Conservation (phyloP, 1,140 invertebrate species). For the Aphelenchoides fujianensis region DNA sequence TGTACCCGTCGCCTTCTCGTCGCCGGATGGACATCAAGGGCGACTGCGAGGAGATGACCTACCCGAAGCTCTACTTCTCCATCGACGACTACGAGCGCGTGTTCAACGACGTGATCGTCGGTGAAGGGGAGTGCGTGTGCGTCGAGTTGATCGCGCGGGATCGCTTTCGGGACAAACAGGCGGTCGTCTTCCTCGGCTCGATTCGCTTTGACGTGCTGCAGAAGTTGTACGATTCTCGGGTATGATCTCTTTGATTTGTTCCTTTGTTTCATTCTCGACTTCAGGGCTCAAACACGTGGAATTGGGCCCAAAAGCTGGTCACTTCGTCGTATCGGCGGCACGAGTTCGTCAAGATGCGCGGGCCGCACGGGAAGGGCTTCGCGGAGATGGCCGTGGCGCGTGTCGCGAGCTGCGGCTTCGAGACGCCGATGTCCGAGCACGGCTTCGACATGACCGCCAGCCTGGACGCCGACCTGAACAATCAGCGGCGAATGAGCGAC, state of each 20-base stretch:
- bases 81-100: constrained; percentile 98
- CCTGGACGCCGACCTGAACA: constrained; percentile 31
- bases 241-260: constrained; percentile 63
- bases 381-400: constrained; percentile 96
- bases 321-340: constrained; percentile 76
- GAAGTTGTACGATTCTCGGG: constrained; percentile 90
- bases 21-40: constrained; percentile 96
- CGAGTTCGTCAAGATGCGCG: constrained; percentile 96
- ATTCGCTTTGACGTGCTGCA: constrained; percentile 94
- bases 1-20: constrained; percentile 92
- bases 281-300: constrained; percentile 90
- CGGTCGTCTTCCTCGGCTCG: constrained; percentile 91
- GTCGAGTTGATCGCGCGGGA: constrained; percentile 91
- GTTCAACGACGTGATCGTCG: constrained; percentile 85
- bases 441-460: constrained; percentile 44
- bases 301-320: constrained; percentile 88
- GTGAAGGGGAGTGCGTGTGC: constrained; percentile 96
- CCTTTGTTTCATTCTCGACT: constrained; percentile 10
- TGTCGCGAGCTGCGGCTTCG: constrained; percentile 78
- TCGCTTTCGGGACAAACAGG: constrained; percentile 72
- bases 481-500: constrained; percentile 54
- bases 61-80: constrained; percentile 97
- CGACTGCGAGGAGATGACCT: constrained; percentile 94
- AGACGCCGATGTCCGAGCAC: constrained; percentile 87
- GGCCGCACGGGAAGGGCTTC: constrained; percentile 89